phyloP scores from a whole-genome alignment of 2,888 invertebrate species.

The Mesochorus sp. region DNA sequence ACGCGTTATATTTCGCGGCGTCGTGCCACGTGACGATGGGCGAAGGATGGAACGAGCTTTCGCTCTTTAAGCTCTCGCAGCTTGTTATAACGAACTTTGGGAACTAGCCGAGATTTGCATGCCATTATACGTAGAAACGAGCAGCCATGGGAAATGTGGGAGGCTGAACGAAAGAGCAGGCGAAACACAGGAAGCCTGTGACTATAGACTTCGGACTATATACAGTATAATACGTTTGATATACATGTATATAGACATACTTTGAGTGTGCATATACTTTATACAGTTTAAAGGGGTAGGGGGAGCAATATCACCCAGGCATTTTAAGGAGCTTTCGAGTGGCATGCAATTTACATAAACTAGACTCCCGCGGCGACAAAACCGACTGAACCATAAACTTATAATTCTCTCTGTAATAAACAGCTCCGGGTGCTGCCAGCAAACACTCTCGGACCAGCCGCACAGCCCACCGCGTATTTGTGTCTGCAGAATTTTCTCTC shows the following conservation, averaged over 20 bases:
- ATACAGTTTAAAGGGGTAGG: conserved; percentile 19
- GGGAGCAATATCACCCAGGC: conserved; percentile 55
- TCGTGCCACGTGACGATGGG: conserved; percentile 4
- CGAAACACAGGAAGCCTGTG: conserved; percentile 36
- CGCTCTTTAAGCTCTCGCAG: conserved; percentile 66
- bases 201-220: neutral
- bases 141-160: conserved; percentile 44
- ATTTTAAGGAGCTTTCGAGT: conserved; percentile 64
- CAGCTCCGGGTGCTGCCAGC: conserved; percentile 56
- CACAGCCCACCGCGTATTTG: conserved; percentile 23
- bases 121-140: conserved; percentile 65
- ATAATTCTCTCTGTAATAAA: conserved; percentile 62
- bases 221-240: neutral
- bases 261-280: neutral
- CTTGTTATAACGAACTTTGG: conserved; percentile 75
- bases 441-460: conserved; percentile 31
- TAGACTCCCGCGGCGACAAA: conserved; percentile 62
- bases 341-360: conserved; percentile 62
- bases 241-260: neutral
- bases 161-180: conserved; percentile 34
- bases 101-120: conserved; percentile 76
- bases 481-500: neutral
- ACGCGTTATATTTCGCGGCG: conserved; percentile 35
- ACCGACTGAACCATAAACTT: conserved; percentile 62
- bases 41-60: conserved; percentile 46